phyloP scores from a whole-genome alignment of 1,140 invertebrate genomes.

The Rhizoglyphus robini region DNA sequence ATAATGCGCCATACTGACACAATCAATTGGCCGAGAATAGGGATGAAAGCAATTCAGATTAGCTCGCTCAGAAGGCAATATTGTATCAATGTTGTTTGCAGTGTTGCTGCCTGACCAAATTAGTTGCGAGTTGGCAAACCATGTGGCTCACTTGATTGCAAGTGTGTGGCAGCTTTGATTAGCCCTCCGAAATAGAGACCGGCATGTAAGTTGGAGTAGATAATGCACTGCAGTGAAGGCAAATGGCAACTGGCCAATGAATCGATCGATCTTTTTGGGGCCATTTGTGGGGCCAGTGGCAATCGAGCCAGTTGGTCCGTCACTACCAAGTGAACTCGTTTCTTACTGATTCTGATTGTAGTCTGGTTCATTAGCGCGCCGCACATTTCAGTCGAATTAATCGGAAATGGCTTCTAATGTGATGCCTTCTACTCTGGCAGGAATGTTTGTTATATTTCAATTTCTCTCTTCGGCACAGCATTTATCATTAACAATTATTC shows the following conservation, averaged over 20 bases:
- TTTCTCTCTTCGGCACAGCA: background rate
- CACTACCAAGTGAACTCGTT: too few species aligned
- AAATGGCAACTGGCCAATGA: too few species aligned
- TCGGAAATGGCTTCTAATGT: background rate
- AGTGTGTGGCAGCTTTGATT: too few species aligned
- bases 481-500: constrained; percentile 13
- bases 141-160: background rate
- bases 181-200: too few species aligned
- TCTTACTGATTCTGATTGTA: too few species aligned
- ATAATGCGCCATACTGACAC: background rate
- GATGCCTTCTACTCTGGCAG: background rate
- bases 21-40: background rate
- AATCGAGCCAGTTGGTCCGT: too few species aligned
- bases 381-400: constrained; percentile 6
- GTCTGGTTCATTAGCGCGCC: too few species aligned
- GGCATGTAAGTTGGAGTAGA: too few species aligned
- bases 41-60: background rate
- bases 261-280: too few species aligned
- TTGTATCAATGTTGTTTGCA: background rate
- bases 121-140: background rate
- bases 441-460: constrained; percentile 8
- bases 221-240: too few species aligned
- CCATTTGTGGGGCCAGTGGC: too few species aligned
- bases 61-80: background rate
- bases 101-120: background rate